Conservation (phyloP, 1,140 invertebrate species). For the Zaprionus ornatus region DNA sequence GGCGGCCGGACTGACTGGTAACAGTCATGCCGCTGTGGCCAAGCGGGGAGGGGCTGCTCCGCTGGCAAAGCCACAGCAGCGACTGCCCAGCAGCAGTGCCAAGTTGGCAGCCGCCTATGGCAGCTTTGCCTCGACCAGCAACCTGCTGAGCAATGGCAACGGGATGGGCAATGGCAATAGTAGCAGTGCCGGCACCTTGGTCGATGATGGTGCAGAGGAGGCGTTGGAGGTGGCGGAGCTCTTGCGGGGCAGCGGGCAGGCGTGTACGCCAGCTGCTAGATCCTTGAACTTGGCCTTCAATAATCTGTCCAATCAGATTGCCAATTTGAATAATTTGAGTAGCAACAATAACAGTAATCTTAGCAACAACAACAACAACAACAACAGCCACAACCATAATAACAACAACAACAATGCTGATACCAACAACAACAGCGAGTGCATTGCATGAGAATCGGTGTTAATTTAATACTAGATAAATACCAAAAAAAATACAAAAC, state of each 20-base stretch:
- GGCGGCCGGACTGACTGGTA: conserved; percentile 12
- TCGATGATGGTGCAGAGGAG: conserved; percentile 51
- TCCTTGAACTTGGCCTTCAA: conserved; percentile 70
- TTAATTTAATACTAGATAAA: conserved; percentile 60
- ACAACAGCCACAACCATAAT: conserved; percentile 40
- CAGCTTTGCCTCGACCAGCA: conserved; percentile 51
- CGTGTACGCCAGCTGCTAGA: conserved; percentile 43
- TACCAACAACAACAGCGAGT: conserved; percentile 72
- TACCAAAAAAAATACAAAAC: conserved; percentile 15
- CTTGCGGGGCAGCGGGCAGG: conserved; percentile 19
- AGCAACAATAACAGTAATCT: conserved; percentile 36
- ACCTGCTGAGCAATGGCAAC: conserved; percentile 39
- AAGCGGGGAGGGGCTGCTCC: conserved; percentile 11
- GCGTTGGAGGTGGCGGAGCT: conserved; percentile 6
- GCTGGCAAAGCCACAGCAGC: conserved; percentile 54
- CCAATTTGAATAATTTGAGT: conserved; percentile 66
- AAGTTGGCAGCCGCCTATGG: conserved; percentile 45
- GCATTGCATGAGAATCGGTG: conserved; percentile 78
- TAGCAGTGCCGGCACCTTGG: conserved; percentile 69
- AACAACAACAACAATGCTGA: conserved; percentile 57
- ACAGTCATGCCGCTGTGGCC: conserved; percentile 11
- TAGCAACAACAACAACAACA: conserved; percentile 37
- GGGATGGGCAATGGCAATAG: conserved; percentile 55
- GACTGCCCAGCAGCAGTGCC: conserved; percentile 44
- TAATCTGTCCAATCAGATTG: conserved; percentile 70